Conservation (phyloP, 2,888 invertebrate genomes). For the Drosophila melanosoma region DNA sequence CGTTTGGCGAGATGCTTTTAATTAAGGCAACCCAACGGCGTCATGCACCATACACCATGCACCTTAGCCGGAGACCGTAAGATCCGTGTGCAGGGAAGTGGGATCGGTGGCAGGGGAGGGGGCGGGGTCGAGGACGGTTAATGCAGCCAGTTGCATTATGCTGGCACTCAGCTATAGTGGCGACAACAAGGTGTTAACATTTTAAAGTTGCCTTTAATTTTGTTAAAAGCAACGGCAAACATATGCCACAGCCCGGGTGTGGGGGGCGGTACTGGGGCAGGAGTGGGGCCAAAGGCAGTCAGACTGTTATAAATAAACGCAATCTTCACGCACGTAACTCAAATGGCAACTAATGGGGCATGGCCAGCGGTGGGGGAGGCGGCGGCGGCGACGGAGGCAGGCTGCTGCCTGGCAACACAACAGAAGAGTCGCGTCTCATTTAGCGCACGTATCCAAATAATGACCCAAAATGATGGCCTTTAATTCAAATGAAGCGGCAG, state of each 20-base stretch:
- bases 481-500: constrained; percentile 70
- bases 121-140: background rate
- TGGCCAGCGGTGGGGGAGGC: background rate
- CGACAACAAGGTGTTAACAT: constrained; percentile 72
- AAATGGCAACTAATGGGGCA: constrained; percentile 70
- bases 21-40: constrained; percentile 65
- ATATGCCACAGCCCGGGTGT: constrained; percentile 28
- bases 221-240: constrained; percentile 58
- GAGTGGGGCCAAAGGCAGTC: background rate
- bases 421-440: constrained; percentile 75
- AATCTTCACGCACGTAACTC: constrained; percentile 81
- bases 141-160: constrained; percentile 42
- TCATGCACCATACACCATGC: constrained; percentile 59
- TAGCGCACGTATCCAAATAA: constrained; percentile 82
- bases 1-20: constrained; percentile 65
- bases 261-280: background rate
- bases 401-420: constrained; percentile 15
- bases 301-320: constrained; percentile 76
- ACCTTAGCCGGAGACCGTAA: constrained; percentile 17
- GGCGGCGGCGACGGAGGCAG: background rate
- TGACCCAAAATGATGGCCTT: constrained; percentile 82
- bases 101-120: no score
- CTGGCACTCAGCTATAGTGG: constrained; percentile 30
- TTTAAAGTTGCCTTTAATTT: constrained; percentile 72
- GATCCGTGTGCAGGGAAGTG: no score